Evolutionary conservation across 2,113 vertebrate genomes (phyloP).

Genomic region (Orycteropus afer): DNA sequence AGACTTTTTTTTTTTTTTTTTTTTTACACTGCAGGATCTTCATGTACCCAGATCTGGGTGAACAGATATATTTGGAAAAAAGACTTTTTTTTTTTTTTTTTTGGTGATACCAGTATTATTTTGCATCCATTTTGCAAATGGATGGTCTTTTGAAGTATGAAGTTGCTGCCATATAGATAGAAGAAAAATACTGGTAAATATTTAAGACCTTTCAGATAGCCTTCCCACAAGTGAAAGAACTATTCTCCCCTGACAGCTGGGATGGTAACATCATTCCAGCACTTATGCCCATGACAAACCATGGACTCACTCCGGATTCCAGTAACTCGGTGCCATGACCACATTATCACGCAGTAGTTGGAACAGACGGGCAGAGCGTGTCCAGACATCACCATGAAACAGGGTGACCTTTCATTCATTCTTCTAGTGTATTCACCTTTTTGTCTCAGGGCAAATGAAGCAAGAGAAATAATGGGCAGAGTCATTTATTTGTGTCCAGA

Average conservation of each 20-base stretch:
- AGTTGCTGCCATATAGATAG: accelerated
- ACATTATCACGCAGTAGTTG: constrained; percentile 1
- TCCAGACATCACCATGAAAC: constrained; percentile 48
- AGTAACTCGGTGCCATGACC: constrained; percentile 49
- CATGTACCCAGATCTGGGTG: too few species aligned
- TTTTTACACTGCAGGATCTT: too few species aligned
- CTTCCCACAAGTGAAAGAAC: constrained; percentile 41
- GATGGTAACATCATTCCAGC: constrained; percentile 29
- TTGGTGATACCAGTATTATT: background rate
- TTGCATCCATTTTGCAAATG: background rate
- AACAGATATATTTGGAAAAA: background rate
- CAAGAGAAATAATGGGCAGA: constrained; percentile 57
- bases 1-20: background rate
- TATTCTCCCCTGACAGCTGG: constrained; percentile 51
- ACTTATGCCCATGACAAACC: constrained; percentile 54
- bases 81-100: background rate
- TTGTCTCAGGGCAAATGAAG: constrained; percentile 66
- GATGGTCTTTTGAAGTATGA: background rate
- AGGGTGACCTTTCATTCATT: constrained; percentile 62
- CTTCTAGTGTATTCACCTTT: constrained; percentile 67
- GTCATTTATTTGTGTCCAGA: constrained; percentile 57
- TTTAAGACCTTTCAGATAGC: background rate
- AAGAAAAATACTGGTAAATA: background rate
- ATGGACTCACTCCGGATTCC: constrained; percentile 37
- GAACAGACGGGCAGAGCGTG: constrained; percentile 53